Conservation (phyloP, 2,797 vertebrate species). For the Lophura swinhoii region DNA sequence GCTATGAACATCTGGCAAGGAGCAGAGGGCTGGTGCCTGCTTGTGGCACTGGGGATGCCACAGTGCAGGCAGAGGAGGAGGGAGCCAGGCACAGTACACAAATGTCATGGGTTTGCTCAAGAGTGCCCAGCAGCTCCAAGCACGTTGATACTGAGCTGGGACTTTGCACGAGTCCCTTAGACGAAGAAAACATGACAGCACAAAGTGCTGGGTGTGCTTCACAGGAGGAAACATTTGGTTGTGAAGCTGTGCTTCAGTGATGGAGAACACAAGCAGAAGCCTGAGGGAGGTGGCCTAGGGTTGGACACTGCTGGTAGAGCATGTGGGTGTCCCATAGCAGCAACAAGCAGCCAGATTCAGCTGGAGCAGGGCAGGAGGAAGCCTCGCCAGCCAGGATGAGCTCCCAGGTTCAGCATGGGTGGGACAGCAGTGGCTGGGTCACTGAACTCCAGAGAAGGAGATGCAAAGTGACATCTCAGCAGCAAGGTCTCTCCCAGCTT, state of each 20-base stretch:
- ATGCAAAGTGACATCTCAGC: neutral
- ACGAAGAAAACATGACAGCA: neutral
- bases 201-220: accelerated
- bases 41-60: accelerated
- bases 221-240: neutral
- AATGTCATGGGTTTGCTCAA: neutral
- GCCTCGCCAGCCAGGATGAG: neutral
- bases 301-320: neutral
- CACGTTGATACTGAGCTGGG: accelerated
- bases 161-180: accelerated
- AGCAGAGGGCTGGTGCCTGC: neutral
- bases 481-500: neutral
- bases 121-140: neutral
- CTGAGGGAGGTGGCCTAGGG: too few species aligned
- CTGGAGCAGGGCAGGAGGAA: neutral
- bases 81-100: accelerated
- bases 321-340: neutral
- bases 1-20: neutral
- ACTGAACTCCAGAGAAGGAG: neutral
- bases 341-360: neutral
- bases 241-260: neutral
- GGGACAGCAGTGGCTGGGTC: neutral
- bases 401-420: neutral
- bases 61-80: neutral
- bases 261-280: accelerated